Base-by-base conservation (phyloP, 1,140 invertebrate genomes). In the Geopemphigus sp. region DNA sequence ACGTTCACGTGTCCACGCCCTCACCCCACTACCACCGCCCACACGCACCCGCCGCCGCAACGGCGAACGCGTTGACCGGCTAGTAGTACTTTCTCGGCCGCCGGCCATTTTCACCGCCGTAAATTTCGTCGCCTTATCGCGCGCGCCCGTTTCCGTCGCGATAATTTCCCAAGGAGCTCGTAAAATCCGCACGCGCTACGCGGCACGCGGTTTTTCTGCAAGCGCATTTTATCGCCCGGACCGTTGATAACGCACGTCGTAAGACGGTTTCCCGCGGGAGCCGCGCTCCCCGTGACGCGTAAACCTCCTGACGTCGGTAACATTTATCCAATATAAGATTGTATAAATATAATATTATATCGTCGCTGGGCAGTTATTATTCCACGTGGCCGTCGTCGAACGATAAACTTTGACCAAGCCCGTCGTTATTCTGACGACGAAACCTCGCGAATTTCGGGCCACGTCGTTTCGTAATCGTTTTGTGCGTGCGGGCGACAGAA, bases 91-190 rank as follows among this genome's bases (percentile, higher is more conserved):
- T 26, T 26, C 45, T 70, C 66, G 45, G 45, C 22, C 22, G 45
- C 17, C 45, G 66, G 12, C 66, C 45, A n/a, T n/a, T 26, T 15
- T 29, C 22, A 15, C 11, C 50, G 50, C 3, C 19, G 29, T 57
- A 57, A 54, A 74, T 74, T 74, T 74, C 72, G 50, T 24, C 50
- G 19, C 53, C 72, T 74, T 74, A 74, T 74, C 72, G 72, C 70
- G 47, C 11, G 50, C 70, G 26, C 50, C n/a, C 5, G 72, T 57
- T 56, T 57, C 39, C 50, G 72, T 74, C 54, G 50, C 54, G 50
- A 72, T 54, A 22, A 53, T 72, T 74, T 74, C 72, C 72, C 72
- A 74, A 74, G 72, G 26, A 74, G 29, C 72, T 72, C 68, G 68
- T 72, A 72, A 72, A 72, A 22, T 39, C 68, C 24, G 68, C 39